These are phyloP conservation scores for Lepus townsendii DNA, from an alignment of 2,797 vertebrate species.

Conservation along the genomic window DNA sequence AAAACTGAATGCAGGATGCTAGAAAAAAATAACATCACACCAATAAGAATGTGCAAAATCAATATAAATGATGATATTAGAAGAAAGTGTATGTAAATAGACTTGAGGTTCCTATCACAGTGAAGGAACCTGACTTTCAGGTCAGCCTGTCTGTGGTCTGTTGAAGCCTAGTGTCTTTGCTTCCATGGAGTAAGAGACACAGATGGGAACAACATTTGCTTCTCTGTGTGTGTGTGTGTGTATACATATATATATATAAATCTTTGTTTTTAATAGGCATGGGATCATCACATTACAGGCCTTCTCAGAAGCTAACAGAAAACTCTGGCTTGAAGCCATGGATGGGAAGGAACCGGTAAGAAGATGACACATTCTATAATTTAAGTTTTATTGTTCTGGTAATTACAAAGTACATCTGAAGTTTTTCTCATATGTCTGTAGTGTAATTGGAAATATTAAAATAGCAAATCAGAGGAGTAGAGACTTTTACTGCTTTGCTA, in stretches of 20 bases:
- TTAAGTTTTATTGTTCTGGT: neutral
- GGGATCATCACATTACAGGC: constrained; percentile 98
- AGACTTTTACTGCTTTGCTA: neutral
- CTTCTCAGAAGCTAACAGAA: constrained; percentile 96
- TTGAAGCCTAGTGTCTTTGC: neutral
- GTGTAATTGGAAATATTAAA: constrained; percentile 18
- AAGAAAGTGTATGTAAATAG: no score
- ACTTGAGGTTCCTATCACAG: neutral
- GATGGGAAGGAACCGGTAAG: constrained; percentile 99
- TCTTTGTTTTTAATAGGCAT: constrained; percentile 91
- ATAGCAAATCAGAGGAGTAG: neutral
- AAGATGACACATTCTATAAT: neutral
- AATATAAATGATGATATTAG: neutral
- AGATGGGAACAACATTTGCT: neutral
- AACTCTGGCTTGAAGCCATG: constrained; percentile 99
- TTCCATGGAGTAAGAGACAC: neutral
- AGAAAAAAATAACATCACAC: neutral
- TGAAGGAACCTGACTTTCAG: neutral
- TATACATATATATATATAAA: neutral
- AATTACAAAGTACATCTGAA: neutral
- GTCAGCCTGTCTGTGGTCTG: neutral
- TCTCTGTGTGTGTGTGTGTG: neutral
- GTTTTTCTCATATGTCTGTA: neutral
- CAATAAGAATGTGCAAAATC: neutral
- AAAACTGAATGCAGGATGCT: neutral